phyloP scores from a whole-genome alignment of 2,888 invertebrate genomes.

The Ctena decussata region DNA sequence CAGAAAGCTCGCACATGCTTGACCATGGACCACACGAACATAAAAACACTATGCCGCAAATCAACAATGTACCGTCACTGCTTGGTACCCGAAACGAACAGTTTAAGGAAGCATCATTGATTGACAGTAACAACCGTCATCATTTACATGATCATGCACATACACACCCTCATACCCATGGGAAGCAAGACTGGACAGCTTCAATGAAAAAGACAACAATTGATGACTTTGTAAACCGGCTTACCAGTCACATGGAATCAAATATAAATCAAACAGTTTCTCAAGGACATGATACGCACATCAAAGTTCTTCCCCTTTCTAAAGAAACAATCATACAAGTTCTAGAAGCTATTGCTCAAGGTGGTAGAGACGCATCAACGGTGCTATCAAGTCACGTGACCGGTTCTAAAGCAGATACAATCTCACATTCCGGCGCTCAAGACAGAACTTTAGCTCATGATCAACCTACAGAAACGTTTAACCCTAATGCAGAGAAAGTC shows the following conservation, averaged over 20 bases:
- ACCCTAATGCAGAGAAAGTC: too few species aligned
- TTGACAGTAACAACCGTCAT: too few species aligned
- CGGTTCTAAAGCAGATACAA: too few species aligned
- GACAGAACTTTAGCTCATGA: too few species aligned
- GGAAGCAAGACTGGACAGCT: not conserved
- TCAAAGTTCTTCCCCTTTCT: not conserved
- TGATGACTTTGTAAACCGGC: not conserved
- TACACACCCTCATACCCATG: not conserved
- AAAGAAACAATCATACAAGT: not conserved
- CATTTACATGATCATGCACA: not conserved
- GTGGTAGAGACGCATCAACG: not conserved
- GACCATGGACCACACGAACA: too few species aligned
- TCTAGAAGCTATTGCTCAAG: not conserved
- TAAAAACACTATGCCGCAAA: too few species aligned
- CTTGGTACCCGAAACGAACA: too few species aligned
- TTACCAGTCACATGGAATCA: not conserved
- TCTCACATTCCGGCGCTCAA: too few species aligned
- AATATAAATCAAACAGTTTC: not conserved
- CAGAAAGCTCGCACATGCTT: not conserved
- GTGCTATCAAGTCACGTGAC: too few species aligned
- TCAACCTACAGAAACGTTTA: too few species aligned
- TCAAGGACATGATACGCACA: not conserved
- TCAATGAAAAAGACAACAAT: not conserved
- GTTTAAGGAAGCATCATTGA: too few species aligned
- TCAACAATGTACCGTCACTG: too few species aligned